These are phyloP conservation scores for Ormyrus thymus DNA, from an alignment of 2,888 invertebrate species.

Conservation along the genomic window DNA sequence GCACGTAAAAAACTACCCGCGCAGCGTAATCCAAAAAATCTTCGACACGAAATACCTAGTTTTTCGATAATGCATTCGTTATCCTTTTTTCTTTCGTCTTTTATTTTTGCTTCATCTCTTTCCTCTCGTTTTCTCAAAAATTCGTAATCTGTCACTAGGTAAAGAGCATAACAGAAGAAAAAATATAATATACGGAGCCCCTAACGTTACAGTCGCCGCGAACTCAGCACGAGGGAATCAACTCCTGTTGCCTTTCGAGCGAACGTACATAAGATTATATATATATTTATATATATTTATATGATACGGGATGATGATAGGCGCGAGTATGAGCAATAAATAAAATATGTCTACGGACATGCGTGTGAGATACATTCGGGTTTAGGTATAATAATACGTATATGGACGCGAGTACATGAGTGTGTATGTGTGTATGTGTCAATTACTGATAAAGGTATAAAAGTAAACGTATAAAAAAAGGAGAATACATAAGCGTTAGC, in stretches of 20 bases:
- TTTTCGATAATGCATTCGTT: conserved; percentile 26
- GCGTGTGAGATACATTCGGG: conserved; percentile 9
- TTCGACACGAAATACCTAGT: conserved; percentile 37
- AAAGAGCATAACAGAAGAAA: conserved; percentile 51
- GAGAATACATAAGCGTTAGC: conserved; percentile 53
- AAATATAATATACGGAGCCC: conserved; percentile 45
- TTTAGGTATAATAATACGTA: conserved; percentile 44
- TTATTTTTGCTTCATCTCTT: conserved; percentile 30
- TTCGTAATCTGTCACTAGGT: conserved; percentile 47
- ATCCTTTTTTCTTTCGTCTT: conserved; percentile 21
- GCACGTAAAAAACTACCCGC: conserved; percentile 40
- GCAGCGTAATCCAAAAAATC: conserved; percentile 42
- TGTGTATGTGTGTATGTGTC: conserved; percentile 51
- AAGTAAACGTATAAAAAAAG: conserved; percentile 45
- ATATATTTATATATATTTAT: neutral
- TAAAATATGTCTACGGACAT: conserved; percentile 54
- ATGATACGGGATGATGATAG: conserved; percentile 53
- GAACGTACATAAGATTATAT: conserved; percentile 33
- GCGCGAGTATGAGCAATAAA: conserved; percentile 55
- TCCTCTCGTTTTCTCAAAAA: conserved; percentile 33
- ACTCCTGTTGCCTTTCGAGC: conserved; percentile 30
- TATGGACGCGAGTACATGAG: conserved; percentile 51
- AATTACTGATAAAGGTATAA: conserved; percentile 53
- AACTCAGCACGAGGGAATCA: conserved; percentile 55
- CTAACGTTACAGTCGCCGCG: conserved; percentile 49